A percentile compares a stretch with the other conserved stretches of the same genome.
Conservation (phyloP, 2,797 vertebrate genomes). For the Pachyuromys duprasi region DNA sequence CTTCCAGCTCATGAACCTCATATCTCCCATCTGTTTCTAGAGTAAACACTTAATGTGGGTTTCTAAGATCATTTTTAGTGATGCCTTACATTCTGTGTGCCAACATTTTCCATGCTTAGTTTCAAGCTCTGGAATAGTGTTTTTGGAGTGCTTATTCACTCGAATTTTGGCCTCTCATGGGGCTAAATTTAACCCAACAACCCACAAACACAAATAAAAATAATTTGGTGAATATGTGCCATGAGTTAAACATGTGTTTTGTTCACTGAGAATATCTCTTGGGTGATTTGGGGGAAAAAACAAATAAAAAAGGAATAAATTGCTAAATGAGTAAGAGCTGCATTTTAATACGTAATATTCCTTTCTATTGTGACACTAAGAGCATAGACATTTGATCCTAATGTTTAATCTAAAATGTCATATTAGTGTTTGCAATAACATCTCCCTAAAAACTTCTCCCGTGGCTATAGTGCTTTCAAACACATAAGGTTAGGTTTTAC, state of each 20-base stretch:
- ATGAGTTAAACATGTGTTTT: conserved; percentile 69
- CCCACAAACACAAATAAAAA: conserved; percentile 70
- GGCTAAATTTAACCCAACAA: conserved; percentile 61
- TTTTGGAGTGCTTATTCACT: conserved; percentile 62
- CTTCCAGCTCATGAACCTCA: conserved; percentile 56
- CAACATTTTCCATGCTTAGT: conserved; percentile 68
- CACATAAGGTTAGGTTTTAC: conserved; percentile 12
- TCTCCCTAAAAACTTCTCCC: conserved; percentile 44
- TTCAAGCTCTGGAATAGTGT: conserved; percentile 52
- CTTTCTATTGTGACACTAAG: conserved; percentile 49
- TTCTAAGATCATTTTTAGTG: conserved; percentile 68
- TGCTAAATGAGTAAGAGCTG: conserved; percentile 61
- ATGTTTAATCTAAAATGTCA: conserved; percentile 50
- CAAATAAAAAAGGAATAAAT: conserved; percentile 75
- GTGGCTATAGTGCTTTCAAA: conserved; percentile 41
- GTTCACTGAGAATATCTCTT: conserved; percentile 67
- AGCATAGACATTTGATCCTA: conserved; percentile 16
- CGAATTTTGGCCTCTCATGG: conserved; percentile 66
- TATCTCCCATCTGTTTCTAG: conserved; percentile 59
- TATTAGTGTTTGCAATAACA: conserved; percentile 41
- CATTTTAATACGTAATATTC: conserved; percentile 52
- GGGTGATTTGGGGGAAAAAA: conserved; percentile 62
- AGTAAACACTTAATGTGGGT: conserved; percentile 73
- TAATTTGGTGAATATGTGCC: conserved; percentile 69
- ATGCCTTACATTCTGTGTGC: conserved; percentile 63